These are phyloP conservation scores for Aphodius sticticus DNA, from an alignment of 2,888 invertebrate genomes.

Conservation along the genomic window DNA sequence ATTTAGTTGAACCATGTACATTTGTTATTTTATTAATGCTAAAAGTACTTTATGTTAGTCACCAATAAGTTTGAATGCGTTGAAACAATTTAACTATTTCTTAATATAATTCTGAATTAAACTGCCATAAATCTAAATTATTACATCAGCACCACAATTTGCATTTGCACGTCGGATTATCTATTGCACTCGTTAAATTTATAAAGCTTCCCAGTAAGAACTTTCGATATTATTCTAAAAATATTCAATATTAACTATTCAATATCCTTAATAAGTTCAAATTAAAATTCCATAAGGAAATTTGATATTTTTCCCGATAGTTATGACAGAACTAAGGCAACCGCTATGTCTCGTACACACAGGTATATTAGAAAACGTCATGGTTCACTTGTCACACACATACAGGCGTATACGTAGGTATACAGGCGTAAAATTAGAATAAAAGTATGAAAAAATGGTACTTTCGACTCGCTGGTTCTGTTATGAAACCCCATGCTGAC, in stretches of 20 bases:
- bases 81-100: background rate
- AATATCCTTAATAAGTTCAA: background rate
- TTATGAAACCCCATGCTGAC: background rate
- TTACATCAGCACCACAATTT: background rate
- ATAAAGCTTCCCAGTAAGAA: background rate
- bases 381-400: slow-evolving; percentile 4
- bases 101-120: background rate
- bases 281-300: slow-evolving; percentile 4
- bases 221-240: background rate
- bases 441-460: slow-evolving; percentile 8
- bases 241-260: background rate
- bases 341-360: background rate
- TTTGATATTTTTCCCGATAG: background rate
- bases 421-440: slow-evolving; percentile 24
- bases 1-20: background rate
- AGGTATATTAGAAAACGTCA: background rate
- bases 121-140: background rate
- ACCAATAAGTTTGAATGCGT: background rate
- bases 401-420: slow-evolving; percentile 4
- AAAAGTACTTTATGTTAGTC: background rate
- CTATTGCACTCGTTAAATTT: background rate
- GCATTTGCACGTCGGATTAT: background rate
- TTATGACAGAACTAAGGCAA: background rate
- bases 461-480: background rate
- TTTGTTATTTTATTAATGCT: background rate